Conservation (phyloP, 2,797 vertebrate genomes). For the Columba guinea region DNA sequence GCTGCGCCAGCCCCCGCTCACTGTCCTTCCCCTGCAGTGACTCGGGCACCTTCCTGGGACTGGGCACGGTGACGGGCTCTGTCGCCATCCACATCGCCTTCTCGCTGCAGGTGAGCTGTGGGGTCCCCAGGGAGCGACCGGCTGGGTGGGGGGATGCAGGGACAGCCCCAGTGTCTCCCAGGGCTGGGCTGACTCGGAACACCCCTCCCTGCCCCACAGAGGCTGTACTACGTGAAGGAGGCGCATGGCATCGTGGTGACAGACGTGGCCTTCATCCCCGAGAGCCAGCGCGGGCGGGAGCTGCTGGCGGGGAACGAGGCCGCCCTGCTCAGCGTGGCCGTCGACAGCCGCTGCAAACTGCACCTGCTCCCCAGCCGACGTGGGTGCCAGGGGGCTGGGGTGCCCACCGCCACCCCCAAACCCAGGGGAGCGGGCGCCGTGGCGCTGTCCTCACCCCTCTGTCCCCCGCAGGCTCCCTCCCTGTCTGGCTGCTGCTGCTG, state of each 20-base stretch:
- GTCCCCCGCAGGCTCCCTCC: slow-evolving; percentile 81
- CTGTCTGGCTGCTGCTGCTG: slow-evolving; percentile 88
- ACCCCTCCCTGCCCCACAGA: slow-evolving; percentile 64
- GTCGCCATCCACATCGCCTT: slow-evolving; percentile 94
- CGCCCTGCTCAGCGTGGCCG: slow-evolving; percentile 91
- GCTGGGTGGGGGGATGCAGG: not conserved
- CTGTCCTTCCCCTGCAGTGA: slow-evolving; percentile 75
- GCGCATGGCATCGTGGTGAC: slow-evolving; percentile 96
- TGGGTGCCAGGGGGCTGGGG: slow-evolving; percentile 72
- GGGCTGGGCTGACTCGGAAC: rapidly evolving
- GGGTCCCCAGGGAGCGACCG: not conserved
- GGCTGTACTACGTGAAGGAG: slow-evolving; percentile 90
- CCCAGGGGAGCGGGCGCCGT: too few species aligned
- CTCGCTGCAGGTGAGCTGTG: slow-evolving; percentile 89
- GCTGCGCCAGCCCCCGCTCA: rapidly evolving
- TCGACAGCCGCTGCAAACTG: slow-evolving; percentile 93
- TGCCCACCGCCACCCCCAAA: not conserved
- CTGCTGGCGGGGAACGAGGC: slow-evolving; percentile 86
- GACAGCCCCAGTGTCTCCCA: not conserved
- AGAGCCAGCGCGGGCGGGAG: slow-evolving; percentile 74
- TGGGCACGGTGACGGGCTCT: slow-evolving; percentile 94
- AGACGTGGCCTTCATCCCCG: slow-evolving; percentile 89
- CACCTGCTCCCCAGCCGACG: slow-evolving; percentile 86
- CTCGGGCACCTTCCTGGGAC: slow-evolving; percentile 92
- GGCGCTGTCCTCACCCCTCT: rapidly evolving